Evolutionary conservation across 2,888 invertebrate genomes (phyloP).

Genomic region (Homarus gammarus): DNA sequence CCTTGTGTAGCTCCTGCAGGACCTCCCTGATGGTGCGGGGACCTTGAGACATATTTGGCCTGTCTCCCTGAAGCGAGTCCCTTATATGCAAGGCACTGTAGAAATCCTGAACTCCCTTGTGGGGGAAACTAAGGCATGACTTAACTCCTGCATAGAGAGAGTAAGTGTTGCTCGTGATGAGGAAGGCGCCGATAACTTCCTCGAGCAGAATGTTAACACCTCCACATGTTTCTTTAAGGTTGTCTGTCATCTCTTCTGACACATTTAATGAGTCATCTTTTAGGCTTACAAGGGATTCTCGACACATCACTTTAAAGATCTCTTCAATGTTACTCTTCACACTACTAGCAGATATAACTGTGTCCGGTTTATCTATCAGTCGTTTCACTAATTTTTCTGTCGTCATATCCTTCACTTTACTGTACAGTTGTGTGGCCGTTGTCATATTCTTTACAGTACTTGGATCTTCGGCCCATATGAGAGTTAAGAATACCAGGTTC

Average conservation of each 20-base stretch:
- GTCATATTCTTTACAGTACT: conserved; percentile 32
- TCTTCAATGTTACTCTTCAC: conserved; percentile 8
- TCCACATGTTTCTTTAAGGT: neutral
- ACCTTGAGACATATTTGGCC: too few relatives aligned
- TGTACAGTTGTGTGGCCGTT: conserved; percentile 41
- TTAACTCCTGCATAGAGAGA: neutral
- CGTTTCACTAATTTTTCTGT: conserved; percentile 27
- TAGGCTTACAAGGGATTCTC: neutral
- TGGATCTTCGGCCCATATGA: conserved; percentile 27
- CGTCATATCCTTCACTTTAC: neutral
- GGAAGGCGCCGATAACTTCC: conserved; percentile 32
- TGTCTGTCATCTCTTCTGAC: neutral
- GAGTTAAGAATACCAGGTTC: conserved; percentile 3
- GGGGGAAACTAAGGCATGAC: conserved; percentile 11
- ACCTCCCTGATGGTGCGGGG: neutral
- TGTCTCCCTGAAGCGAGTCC: too few relatives aligned
- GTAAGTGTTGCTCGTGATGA: conserved; percentile 15
- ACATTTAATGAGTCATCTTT: conserved; percentile 3
- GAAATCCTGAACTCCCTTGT: conserved; percentile 51
- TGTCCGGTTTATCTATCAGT: neutral
- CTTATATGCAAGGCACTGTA: conserved; percentile 24
- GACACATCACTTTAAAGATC: neutral
- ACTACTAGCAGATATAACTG: neutral
- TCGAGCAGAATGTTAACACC: neutral
- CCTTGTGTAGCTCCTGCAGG: neutral